These are phyloP conservation scores for Lordiphosa clarofinis DNA, from an alignment of 1,140 invertebrate species.

Conservation along the genomic window DNA sequence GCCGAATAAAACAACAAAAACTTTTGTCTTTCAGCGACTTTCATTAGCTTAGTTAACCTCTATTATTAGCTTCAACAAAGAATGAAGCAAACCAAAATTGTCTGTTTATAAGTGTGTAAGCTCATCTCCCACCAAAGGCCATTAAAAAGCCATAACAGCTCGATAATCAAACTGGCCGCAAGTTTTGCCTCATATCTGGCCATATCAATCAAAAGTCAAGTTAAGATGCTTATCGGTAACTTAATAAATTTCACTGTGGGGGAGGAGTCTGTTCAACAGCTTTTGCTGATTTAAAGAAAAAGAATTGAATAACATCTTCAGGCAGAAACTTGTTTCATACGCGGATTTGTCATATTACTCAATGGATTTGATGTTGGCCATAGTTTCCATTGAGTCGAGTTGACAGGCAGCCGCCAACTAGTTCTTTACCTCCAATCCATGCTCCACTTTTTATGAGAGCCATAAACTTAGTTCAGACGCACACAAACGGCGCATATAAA, in stretches of 20 bases:
- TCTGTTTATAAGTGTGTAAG: conserved; percentile 11
- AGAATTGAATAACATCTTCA: conserved; percentile 43
- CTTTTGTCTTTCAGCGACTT: conserved; percentile 28
- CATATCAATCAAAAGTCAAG: conserved; percentile 65
- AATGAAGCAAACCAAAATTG: conserved; percentile 27
- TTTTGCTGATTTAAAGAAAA: conserved; percentile 65
- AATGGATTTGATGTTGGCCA: conserved; percentile 52
- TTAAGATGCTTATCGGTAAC: conserved; percentile 59
- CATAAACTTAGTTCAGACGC: conserved; percentile 61
- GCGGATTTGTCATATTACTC: conserved; percentile 65
- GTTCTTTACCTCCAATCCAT: conserved; percentile 33
- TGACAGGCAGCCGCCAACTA: conserved; percentile 37
- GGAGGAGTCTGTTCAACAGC: conserved; percentile 67
- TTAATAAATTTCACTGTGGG: conserved; percentile 74
- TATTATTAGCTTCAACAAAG: conserved; percentile 52
- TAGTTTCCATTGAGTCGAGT: conserved; percentile 43
- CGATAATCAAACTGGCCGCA: conserved; percentile 44
- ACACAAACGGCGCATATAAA: conserved; percentile 44
- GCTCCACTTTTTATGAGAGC: conserved; percentile 64
- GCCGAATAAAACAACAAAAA: no score
- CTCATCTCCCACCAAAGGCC: conserved; percentile 16
- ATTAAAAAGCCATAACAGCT: conserved; percentile 51
- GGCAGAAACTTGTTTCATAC: conserved; percentile 55
- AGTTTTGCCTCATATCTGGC: neutral
- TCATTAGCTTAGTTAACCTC: conserved; percentile 67